Percentiles rank a stretch among this genome's conserved stretches.
phyloP scores from a whole-genome alignment of 2,888 invertebrate species.

The Eristalinus aeneus region DNA sequence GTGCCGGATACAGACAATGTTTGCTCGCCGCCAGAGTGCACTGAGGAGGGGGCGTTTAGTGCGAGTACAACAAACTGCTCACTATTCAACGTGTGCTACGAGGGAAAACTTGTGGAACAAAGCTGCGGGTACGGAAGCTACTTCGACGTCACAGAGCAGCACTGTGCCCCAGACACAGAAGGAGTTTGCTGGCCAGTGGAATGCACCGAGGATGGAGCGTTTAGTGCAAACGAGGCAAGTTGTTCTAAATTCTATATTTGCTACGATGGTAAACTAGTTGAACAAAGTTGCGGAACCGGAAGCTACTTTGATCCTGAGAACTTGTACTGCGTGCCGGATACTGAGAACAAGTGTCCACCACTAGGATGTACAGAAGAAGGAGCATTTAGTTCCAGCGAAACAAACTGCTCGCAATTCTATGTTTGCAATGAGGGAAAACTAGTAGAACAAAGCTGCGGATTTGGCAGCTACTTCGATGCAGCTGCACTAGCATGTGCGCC shows the following conservation, averaged over 20 bases:
- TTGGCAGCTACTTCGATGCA: slow-evolving; percentile 73
- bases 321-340: slow-evolving; percentile 73
- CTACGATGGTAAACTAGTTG: slow-evolving; percentile 71
- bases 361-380: slow-evolving; percentile 16
- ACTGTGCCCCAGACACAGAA: slow-evolving; percentile 38
- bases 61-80: slow-evolving; percentile 28
- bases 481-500: not conserved
- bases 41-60: slow-evolving; percentile 19
- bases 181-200: slow-evolving; percentile 71
- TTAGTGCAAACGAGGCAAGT: slow-evolving; percentile 68
- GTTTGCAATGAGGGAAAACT: slow-evolving; percentile 70
- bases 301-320: slow-evolving; percentile 72
- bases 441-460: slow-evolving; percentile 68
- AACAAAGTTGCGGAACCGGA: slow-evolving; percentile 73
- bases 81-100: slow-evolving; percentile 34
- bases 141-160: slow-evolving; percentile 66
- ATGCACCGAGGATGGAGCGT: slow-evolving; percentile 70
- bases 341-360: slow-evolving; percentile 72
- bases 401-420: slow-evolving; percentile 24
- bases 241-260: slow-evolving; percentile 74
- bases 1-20: no score
- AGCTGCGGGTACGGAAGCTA: slow-evolving; percentile 74
- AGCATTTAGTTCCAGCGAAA: not conserved
- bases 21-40: slow-evolving; percentile 62
- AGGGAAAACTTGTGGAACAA: slow-evolving; percentile 72